These are phyloP conservation scores for Eutolmus rufibarbis DNA, from an alignment of 2,888 invertebrate genomes.

Conservation along the genomic window DNA sequence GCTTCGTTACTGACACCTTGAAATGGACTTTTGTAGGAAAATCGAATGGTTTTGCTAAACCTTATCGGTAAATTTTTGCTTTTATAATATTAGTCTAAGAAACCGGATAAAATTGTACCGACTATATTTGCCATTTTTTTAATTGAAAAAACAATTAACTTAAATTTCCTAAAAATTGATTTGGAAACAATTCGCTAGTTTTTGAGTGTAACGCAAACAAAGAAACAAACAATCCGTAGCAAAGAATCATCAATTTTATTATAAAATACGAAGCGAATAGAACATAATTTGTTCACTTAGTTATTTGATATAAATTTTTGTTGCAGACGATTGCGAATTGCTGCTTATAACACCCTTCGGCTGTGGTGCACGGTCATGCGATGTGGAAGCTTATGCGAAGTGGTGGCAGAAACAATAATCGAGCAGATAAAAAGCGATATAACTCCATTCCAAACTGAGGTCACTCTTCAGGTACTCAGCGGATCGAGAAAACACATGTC, in stretches of 20 bases:
- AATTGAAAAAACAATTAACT: too few species aligned
- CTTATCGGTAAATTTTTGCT: slow-evolving; percentile 51
- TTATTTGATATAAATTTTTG: not conserved
- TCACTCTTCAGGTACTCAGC: slow-evolving; percentile 53
- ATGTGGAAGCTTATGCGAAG: slow-evolving; percentile 53
- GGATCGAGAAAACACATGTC: slow-evolving; percentile 56
- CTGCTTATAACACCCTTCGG: slow-evolving; percentile 51
- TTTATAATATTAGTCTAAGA: too few species aligned
- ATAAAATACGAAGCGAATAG: too few species aligned
- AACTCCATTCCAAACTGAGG: slow-evolving; percentile 52
- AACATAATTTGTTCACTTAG: too few species aligned
- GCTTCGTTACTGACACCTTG: slow-evolving; percentile 52
- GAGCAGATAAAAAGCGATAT: slow-evolving; percentile 53
- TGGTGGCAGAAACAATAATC: slow-evolving; percentile 51
- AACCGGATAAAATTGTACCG: too few species aligned
- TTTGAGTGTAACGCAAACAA: too few species aligned
- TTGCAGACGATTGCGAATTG: slow-evolving; percentile 49
- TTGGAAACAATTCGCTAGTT: too few species aligned
- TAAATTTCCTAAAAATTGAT: too few species aligned
- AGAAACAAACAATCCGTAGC: too few species aligned
- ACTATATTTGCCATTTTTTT: too few species aligned
- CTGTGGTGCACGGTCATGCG: slow-evolving; percentile 53
- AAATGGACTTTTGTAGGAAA: slow-evolving; percentile 55
- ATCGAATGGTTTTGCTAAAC: slow-evolving; percentile 50
- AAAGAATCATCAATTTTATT: too few species aligned